phyloP scores from a whole-genome alignment of 2,888 invertebrate species.

The Limenitis camilla region DNA sequence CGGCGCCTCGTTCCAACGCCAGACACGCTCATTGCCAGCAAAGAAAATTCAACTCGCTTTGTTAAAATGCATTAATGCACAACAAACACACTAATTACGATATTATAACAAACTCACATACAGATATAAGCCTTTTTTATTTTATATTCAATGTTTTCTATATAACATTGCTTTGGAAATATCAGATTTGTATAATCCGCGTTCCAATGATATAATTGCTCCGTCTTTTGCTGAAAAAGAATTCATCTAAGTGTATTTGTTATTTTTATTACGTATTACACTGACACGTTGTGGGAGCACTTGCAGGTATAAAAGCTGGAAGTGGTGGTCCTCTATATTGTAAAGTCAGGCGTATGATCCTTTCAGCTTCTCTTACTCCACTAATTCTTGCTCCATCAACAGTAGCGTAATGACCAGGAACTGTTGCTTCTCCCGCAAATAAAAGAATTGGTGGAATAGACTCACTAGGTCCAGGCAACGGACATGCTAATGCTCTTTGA shows the following conservation, averaged over 20 bases:
- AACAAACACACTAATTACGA: neutral
- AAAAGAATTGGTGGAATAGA: conserved; percentile 80
- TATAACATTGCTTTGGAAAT: too few species aligned
- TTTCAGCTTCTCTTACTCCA: conserved; percentile 85
- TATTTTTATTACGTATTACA: neutral
- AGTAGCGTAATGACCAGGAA: conserved; percentile 81
- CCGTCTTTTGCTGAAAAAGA: too few species aligned
- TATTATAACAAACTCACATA: neutral
- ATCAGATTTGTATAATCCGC: too few species aligned
- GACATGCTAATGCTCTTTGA: conserved; percentile 75
- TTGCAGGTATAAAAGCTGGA: conserved; percentile 24
- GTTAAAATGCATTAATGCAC: conserved; percentile 16
- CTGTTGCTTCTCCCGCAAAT: conserved; percentile 89
- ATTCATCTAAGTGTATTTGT: neutral
- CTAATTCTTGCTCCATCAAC: conserved; percentile 85
- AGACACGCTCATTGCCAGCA: conserved; percentile 20
- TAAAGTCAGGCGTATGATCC: conserved; percentile 78
- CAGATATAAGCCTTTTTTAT: neutral
- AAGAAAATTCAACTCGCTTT: conserved; percentile 9
- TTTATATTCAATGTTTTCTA: too few species aligned
- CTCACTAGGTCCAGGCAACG: conserved; percentile 76
- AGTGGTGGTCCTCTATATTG: conserved; percentile 64
- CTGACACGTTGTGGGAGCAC: neutral
- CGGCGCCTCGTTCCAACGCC: conserved; percentile 16
- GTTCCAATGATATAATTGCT: too few species aligned